phyloP scores from a whole-genome alignment of 1,140 invertebrate genomes.

The Drosophila nasuta region DNA sequence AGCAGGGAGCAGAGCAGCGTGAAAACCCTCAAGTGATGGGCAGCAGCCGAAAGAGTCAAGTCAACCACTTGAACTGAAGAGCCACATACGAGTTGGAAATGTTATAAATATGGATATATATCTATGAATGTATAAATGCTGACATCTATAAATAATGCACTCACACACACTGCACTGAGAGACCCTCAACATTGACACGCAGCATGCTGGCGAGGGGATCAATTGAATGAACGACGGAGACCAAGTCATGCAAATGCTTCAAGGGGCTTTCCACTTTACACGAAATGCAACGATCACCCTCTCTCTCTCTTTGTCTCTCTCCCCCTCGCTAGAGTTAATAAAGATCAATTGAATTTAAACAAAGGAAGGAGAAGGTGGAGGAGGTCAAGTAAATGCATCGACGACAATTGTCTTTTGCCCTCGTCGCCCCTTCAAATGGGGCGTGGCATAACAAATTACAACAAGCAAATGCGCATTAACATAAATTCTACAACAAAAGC shows the following conservation, averaged over 20 bases:
- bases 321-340: constrained; percentile 54
- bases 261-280: constrained; percentile 57
- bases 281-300: constrained; percentile 57
- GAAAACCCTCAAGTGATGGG: constrained; percentile 70
- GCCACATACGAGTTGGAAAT: constrained; percentile 30
- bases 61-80: constrained; percentile 74
- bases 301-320: not conserved
- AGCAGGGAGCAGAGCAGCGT: constrained; percentile 32
- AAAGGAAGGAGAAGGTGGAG: constrained; percentile 47
- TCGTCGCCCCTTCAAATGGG: constrained; percentile 33
- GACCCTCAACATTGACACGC: constrained; percentile 32
- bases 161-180: constrained; percentile 36
- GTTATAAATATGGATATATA: constrained; percentile 3
- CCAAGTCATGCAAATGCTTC: constrained; percentile 72
- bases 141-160: constrained; percentile 49
- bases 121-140: constrained; percentile 9
- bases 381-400: constrained; percentile 58
- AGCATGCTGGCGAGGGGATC: constrained; percentile 47
- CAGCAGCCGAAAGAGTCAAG: constrained; percentile 62
- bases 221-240: constrained; percentile 68
- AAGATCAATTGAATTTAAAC: constrained; percentile 84
- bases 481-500: constrained; percentile 59
- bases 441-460: constrained; percentile 65
- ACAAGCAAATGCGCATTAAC: constrained; percentile 72
- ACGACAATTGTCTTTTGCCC: constrained; percentile 42